These are phyloP conservation scores for Plagiodera versicolora DNA, from an alignment of 2,888 invertebrate genomes.

Conservation along the genomic window DNA sequence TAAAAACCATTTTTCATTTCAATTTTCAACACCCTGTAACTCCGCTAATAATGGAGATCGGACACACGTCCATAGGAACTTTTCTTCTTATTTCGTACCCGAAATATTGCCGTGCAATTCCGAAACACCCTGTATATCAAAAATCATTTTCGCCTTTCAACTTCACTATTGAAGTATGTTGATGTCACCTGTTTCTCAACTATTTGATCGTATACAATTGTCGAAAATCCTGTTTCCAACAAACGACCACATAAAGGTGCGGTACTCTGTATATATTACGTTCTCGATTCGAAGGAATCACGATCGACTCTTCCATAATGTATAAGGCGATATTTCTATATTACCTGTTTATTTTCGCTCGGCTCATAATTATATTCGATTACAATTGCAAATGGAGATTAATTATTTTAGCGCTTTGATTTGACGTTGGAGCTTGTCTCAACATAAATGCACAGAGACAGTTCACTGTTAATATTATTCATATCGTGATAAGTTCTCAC, in stretches of 20 bases:
- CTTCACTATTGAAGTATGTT: too few relatives aligned
- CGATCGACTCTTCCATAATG: conserved; percentile 15
- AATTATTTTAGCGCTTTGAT: conserved; percentile 24
- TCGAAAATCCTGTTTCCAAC: not conserved
- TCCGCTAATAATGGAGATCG: too few relatives aligned
- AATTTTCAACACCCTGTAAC: too few relatives aligned
- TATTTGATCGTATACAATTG: too few relatives aligned
- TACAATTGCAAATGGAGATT: conserved; percentile 27
- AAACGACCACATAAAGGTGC: not conserved
- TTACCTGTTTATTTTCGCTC: conserved; percentile 13
- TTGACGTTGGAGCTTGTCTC: conserved; percentile 18
- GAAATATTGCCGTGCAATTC: too few relatives aligned
- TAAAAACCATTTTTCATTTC: too few relatives aligned
- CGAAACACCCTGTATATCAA: too few relatives aligned
- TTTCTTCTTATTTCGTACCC: too few relatives aligned
- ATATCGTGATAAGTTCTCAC: not conserved
- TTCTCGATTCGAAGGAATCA: not conserved
- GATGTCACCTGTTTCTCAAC: too few relatives aligned
- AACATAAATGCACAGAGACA: conserved; percentile 8
- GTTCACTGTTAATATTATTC: conserved; percentile 9
- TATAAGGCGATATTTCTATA: conserved; percentile 13
- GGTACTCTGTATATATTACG: not conserved
- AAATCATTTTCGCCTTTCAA: too few relatives aligned
- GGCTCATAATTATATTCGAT: conserved; percentile 21
- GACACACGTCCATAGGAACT: too few relatives aligned